These are phyloP conservation scores for Dolichomitus sp. DNA, from an alignment of 2,888 invertebrate species.

Conservation along the genomic window DNA sequence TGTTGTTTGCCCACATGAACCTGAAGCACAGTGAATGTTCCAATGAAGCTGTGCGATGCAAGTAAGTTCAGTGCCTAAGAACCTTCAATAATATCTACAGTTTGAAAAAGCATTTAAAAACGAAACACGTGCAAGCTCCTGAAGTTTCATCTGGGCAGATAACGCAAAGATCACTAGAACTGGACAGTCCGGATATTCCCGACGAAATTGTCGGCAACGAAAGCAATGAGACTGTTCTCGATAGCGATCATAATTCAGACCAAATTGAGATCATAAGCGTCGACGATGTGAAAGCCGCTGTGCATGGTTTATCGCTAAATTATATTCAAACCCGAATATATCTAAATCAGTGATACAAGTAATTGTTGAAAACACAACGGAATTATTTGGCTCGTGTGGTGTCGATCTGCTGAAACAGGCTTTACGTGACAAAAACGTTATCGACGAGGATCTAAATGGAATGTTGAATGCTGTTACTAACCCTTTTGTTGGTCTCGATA, in stretches of 20 bases:
- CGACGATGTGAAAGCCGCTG: constrained; percentile 13
- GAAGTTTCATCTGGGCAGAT: neutral
- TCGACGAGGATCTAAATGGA: constrained; percentile 19
- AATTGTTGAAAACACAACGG: constrained; percentile 39
- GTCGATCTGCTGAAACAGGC: constrained; percentile 31
- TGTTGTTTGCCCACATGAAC: constrained; percentile 19
- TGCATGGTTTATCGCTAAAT: constrained; percentile 37
- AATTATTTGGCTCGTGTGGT: constrained; percentile 35
- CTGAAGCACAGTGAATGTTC: constrained; percentile 8
- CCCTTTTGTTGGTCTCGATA: constrained; percentile 40
- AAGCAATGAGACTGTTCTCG: neutral
- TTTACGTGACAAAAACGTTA: constrained; percentile 11
- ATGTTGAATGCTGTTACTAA: constrained; percentile 19
- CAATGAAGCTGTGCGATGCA: constrained; percentile 16
- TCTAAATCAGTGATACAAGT: constrained; percentile 30
- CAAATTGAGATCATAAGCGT: constrained; percentile 18
- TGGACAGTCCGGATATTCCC: neutral
- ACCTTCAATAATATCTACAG: constrained; percentile 11
- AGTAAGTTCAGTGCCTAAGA: constrained; percentile 10
- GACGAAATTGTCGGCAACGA: neutral
- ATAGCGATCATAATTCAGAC: neutral
- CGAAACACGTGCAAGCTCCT: constrained; percentile 3
- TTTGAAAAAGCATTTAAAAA: constrained; percentile 26
- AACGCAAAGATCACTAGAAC: constrained; percentile 1
- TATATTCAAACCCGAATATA: constrained; percentile 42